Conservation (phyloP, 2,113 vertebrate genomes). For the Halcyon senegalensis region DNA sequence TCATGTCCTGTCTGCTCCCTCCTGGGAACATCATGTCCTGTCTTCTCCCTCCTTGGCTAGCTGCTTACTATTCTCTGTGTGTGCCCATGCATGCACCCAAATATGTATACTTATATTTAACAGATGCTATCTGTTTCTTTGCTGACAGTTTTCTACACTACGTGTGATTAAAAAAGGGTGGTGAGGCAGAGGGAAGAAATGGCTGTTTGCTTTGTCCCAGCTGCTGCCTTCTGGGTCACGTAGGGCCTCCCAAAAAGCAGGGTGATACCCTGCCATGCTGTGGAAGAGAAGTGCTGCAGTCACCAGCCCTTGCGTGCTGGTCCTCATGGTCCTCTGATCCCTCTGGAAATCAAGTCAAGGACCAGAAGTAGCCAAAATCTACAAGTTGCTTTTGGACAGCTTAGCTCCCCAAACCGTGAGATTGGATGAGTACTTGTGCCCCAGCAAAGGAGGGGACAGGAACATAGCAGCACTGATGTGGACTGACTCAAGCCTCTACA, state of each 20-base stretch:
- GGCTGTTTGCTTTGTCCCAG: neutral
- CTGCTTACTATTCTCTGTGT: neutral
- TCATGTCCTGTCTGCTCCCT: neutral
- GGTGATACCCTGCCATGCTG: neutral
- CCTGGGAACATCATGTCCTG: neutral
- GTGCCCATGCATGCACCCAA: neutral
- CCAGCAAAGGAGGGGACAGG: neutral
- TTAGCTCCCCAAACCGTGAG: neutral
- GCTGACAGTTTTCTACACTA: neutral
- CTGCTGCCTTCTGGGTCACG: neutral
- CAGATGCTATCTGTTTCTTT: constrained; percentile 23
- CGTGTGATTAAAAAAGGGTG: neutral
- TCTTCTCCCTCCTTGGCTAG: neutral
- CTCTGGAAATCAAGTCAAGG: neutral
- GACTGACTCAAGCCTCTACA: neutral
- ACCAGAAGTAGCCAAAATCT: neutral
- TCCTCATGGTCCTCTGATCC: neutral
- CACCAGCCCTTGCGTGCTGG: fast-evolving
- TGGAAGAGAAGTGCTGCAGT: neutral
- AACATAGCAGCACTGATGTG: neutral
- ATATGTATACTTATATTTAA: neutral
- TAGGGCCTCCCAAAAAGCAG: neutral
- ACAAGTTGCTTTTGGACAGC: neutral
- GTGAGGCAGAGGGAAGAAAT: neutral
- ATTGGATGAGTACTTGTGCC: neutral